Conservation (phyloP, 1,140 invertebrate genomes). For the Lepidurus apus region DNA sequence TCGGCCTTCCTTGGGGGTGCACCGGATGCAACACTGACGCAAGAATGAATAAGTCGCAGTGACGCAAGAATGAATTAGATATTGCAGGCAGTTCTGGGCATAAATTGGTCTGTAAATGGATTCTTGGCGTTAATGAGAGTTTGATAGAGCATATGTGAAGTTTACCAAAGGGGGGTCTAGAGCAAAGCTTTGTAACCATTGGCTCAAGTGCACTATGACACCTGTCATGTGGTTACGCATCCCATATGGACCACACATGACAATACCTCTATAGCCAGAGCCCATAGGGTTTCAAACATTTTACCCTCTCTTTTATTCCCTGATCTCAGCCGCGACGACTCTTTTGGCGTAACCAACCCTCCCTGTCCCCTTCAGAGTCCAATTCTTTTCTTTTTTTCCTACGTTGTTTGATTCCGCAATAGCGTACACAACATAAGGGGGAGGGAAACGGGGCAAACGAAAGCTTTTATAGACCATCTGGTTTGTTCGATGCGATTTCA, state of each 20-base stretch:
- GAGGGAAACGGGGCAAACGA: slow-evolving; percentile 5
- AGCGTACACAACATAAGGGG: background rate
- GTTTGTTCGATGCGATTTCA: slow-evolving; percentile 14
- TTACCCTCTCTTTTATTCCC: background rate
- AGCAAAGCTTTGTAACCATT: background rate
- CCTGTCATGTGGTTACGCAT: slow-evolving; percentile 21
- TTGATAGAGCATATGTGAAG: slow-evolving; percentile 4
- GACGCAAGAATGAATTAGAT: too few species aligned
- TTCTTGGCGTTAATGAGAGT: background rate
- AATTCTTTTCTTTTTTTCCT: background rate
- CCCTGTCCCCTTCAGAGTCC: background rate
- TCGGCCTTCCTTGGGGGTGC: too few species aligned
- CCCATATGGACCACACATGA: slow-evolving; percentile 18
- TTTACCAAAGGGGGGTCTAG: background rate
- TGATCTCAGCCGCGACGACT: background rate
- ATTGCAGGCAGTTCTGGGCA: too few species aligned
- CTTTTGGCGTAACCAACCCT: background rate
- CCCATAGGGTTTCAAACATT: background rate
- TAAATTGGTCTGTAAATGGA: background rate
- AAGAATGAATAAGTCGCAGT: too few species aligned
- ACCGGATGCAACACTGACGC: too few species aligned
- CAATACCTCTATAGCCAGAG: background rate
- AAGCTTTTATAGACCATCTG: slow-evolving; percentile 18
- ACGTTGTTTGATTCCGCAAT: slow-evolving; percentile 15
- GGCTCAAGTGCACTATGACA: background rate